Evolutionary conservation across 2,113 vertebrate species (phyloP).

Genomic region (Colistium nudipinnis): DNA sequence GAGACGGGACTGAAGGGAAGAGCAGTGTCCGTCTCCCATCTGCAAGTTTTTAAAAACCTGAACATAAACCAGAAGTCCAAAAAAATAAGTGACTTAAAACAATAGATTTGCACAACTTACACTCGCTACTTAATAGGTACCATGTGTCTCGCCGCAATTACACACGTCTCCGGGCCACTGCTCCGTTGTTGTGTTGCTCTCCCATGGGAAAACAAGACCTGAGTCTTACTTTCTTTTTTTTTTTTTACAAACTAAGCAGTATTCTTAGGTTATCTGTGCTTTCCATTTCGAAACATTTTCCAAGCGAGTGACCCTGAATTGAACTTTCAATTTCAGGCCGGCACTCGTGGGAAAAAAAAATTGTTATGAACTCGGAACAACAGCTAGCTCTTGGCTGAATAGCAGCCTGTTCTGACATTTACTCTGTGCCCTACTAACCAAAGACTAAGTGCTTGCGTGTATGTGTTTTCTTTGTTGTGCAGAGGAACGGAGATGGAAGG

Average conservation of each 20-base stretch:
- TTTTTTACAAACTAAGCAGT: slow-evolving; percentile 33
- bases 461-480: slow-evolving; percentile 14
- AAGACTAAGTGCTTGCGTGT: not conserved
- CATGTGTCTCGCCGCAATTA: slow-evolving; percentile 62
- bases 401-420: slow-evolving; percentile 32
- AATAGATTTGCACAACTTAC: slow-evolving; percentile 53
- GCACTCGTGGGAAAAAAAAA: slow-evolving; percentile 50
- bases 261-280: slow-evolving; percentile 26
- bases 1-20: slow-evolving; percentile 3
- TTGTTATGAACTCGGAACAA: slow-evolving; percentile 11
- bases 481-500: slow-evolving; percentile 2
- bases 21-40: slow-evolving; percentile 30
- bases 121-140: slow-evolving; percentile 69
- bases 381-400: slow-evolving; percentile 2
- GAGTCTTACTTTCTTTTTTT: slow-evolving; percentile 9
- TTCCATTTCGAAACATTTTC: slow-evolving; percentile 29
- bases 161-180: slow-evolving; percentile 41
- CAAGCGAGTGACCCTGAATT: slow-evolving; percentile 3
- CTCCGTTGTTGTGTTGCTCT: slow-evolving; percentile 32
- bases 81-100: slow-evolving; percentile 50
- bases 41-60: slow-evolving; percentile 24
- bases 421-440: not conserved
- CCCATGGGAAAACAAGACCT: slow-evolving; percentile 47
- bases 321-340: slow-evolving; percentile 30
- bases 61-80: slow-evolving; percentile 26